Conservation (phyloP, 2,113 vertebrate genomes). For the Heterochromis multidens region DNA sequence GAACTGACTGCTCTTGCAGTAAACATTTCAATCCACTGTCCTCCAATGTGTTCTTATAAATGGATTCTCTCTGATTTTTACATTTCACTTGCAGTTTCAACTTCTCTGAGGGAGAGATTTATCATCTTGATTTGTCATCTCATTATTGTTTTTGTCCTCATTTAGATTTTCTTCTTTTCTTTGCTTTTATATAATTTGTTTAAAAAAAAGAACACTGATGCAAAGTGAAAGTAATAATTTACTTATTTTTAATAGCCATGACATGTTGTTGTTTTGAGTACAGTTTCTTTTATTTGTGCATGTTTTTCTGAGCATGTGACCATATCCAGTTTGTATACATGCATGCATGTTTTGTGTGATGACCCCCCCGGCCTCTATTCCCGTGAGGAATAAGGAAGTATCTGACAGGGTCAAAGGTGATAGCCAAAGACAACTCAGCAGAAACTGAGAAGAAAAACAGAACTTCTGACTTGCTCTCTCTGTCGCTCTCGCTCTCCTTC, state of each 20-base stretch:
- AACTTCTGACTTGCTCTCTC: neutral
- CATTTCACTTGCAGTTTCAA: neutral
- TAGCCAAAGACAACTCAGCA: conserved; percentile 39
- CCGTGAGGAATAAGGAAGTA: conserved; percentile 18
- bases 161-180: neutral
- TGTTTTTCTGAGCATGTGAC: neutral
- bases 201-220: neutral
- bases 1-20: neutral
- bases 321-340: neutral
- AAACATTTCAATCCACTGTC: neutral
- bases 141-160: neutral
- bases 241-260: neutral
- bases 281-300: neutral
- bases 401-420: conserved; percentile 49
- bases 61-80: neutral
- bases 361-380: neutral
- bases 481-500: neutral
- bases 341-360: neutral
- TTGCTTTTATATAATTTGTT: neutral
- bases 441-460: conserved; percentile 29
- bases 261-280: neutral
- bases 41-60: neutral
- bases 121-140: neutral
- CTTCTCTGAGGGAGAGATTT: neutral
- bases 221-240: neutral